These are phyloP conservation scores for Aphidius colemani DNA, from an alignment of 2,888 invertebrate species.

Conservation along the genomic window DNA sequence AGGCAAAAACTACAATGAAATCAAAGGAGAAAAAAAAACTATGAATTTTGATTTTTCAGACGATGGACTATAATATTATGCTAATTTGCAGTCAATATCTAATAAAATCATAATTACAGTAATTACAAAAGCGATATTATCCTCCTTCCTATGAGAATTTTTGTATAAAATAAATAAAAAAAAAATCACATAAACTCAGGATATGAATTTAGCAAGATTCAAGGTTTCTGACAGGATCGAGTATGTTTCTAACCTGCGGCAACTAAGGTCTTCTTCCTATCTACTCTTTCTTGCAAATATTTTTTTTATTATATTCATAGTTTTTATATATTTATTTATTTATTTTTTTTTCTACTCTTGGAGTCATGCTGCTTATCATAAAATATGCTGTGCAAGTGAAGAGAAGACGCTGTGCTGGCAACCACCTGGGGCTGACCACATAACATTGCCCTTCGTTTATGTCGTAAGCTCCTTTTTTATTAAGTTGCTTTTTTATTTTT, in stretches of 20 bases:
- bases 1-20: constrained; percentile 19
- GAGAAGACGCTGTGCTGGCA: constrained; percentile 12
- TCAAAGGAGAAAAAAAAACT: constrained; percentile 18
- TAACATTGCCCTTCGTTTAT: constrained; percentile 45
- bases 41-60: constrained; percentile 38
- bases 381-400: constrained; percentile 49
- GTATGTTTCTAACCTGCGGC: constrained; percentile 18
- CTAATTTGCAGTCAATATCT: constrained; percentile 59
- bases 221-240: constrained; percentile 12
- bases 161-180: not conserved
- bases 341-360: constrained; percentile 35
- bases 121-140: constrained; percentile 52
- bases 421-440: constrained; percentile 47
- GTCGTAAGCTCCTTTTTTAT: constrained; percentile 12
- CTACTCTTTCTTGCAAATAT: too few relatives aligned
- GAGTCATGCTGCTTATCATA: constrained; percentile 54
- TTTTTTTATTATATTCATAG: not conserved
- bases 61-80: constrained; percentile 55
- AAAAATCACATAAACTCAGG: not conserved
- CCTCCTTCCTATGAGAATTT: constrained; percentile 28
- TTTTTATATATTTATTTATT: constrained; percentile 4
- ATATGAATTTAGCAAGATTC: constrained; percentile 1
- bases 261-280: constrained; percentile 12
- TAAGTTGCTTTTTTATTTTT: not conserved
- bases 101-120: constrained; percentile 60